These are phyloP conservation scores for Mythimna pallens DNA, from an alignment of 2,888 invertebrate genomes.

Conservation along the genomic window DNA sequence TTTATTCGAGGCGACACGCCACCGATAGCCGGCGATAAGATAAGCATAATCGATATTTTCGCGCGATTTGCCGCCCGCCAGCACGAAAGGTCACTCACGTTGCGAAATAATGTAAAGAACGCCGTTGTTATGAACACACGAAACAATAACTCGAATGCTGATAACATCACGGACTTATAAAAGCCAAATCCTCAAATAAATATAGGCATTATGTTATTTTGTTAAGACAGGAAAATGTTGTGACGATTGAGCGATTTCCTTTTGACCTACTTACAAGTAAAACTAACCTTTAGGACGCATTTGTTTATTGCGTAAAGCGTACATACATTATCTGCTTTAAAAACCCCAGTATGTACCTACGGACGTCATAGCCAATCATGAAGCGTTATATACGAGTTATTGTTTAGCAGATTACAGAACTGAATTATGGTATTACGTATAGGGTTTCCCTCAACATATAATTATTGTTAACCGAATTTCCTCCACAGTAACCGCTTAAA, in stretches of 20 bases:
- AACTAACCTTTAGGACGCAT: slow-evolving; percentile 18
- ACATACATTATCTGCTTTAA: slow-evolving; percentile 16
- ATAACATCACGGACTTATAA: slow-evolving; percentile 44
- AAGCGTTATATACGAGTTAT: slow-evolving; percentile 16
- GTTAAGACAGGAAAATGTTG: slow-evolving; percentile 58
- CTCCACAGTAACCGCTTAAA: neutral
- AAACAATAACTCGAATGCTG: slow-evolving; percentile 69
- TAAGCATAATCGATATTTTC: slow-evolving; percentile 85
- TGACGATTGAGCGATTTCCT: slow-evolving; percentile 57
- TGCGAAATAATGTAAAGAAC: slow-evolving; percentile 82
- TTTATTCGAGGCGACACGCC: slow-evolving; percentile 85
- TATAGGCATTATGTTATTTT: slow-evolving; percentile 25
- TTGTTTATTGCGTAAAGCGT: slow-evolving; percentile 24
- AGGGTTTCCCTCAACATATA: neutral
- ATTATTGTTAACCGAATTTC: neutral
- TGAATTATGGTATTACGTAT: neutral
- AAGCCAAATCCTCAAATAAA: slow-evolving; percentile 39
- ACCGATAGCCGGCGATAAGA: slow-evolving; percentile 83
- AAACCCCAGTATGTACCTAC: neutral
- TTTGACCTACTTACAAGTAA: slow-evolving; percentile 52
- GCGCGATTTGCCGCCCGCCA: slow-evolving; percentile 85
- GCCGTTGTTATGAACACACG: slow-evolving; percentile 69
- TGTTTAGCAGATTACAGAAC: neutral
- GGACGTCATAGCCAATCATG: slow-evolving; percentile 1
- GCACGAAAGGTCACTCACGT: slow-evolving; percentile 87